A percentile compares a stretch with the other conserved stretches of the same genome.
phyloP scores from a whole-genome alignment of 1,140 invertebrate genomes.

The Eupeodes corollae region DNA sequence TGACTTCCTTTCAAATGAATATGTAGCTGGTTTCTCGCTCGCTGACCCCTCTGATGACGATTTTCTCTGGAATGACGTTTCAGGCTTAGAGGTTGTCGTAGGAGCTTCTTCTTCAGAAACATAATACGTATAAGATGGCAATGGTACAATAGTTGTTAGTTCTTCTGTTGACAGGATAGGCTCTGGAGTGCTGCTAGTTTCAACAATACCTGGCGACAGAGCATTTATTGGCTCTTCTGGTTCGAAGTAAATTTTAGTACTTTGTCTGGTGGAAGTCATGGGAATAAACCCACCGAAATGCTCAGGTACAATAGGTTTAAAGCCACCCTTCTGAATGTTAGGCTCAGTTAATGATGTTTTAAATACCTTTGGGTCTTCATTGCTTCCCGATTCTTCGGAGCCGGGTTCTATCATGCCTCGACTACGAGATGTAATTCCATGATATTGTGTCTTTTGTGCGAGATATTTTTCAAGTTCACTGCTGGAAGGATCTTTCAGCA shows the following conservation, averaged over 20 bases:
- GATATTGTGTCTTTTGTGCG: conserved; percentile 12
- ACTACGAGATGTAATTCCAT: conserved; percentile 13
- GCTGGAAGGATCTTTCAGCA: conserved; percentile 31
- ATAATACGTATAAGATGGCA: conserved; percentile 22
- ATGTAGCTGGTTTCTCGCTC: conserved; percentile 2
- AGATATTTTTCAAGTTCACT: conserved; percentile 35
- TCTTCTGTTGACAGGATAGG: neutral
- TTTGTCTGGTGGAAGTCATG: conserved; percentile 5
- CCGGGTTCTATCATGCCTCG: conserved; percentile 34
- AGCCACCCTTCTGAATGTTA: conserved; percentile 58
- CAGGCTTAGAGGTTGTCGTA: conserved; percentile 7
- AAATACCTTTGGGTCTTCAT: conserved; percentile 32
- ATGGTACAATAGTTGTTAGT: conserved; percentile 13
- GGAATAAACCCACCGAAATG: conserved; percentile 58
- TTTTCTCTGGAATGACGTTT: conserved; percentile 7
- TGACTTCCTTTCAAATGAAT: neutral
- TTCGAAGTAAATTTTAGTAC: conserved; percentile 1
- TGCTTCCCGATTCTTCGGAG: conserved; percentile 32
- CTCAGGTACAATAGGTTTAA: conserved; percentile 56
- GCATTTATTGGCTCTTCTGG: neutral
- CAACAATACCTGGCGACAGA: neutral
- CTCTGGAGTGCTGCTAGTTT: neutral
- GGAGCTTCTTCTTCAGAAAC: conserved; percentile 18
- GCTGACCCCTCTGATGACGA: conserved; percentile 4
- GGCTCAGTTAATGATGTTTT: conserved; percentile 44